Base-by-base conservation (phyloP, 2,113 vertebrate species). In the Nyctereutes procyonoides region DNA sequence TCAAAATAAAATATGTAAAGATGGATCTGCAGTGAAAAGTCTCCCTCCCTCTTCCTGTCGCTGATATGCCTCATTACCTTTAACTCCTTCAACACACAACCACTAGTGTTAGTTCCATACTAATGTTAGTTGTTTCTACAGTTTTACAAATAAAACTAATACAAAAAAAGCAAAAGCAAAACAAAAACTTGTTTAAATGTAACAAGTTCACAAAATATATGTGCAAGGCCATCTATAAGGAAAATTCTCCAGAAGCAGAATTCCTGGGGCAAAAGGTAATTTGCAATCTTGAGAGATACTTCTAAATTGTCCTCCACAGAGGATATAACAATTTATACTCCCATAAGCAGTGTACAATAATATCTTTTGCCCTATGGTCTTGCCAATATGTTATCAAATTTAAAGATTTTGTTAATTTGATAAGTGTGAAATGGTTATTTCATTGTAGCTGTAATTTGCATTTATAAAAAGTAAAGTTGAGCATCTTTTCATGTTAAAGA, bases 401-500 rank as follows among this genome's bases (percentile, higher is more conserved):
- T 73, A 94, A 80, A 56, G 13, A 73, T 79, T 62, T 65, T 74
- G 30, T 83, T 63, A 56, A 10, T 85, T 73, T 43, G 16, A 14
- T 76, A 89, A 56, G 63, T 96, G 53, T 26, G 43, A 80, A 62
- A 51, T 65, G 9, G 10, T 30, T 30, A 32, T 92, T 82, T 95
- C 9, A 43, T 26, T 84, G 13, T 63, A 74, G 28, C 53, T 76
- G 2, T 87, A 86, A 93, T 67, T 93, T 73, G 22, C 12, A 88
- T 43, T 65, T 89, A 43, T 53, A 58, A 94, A 92, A 28, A 94
- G 38, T 81, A 53, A 73, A 8, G 11, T 28, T 77, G 55, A 88
- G 2, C 8, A 79, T 89, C 30, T 90, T 96, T 94, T 84, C n/a
- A 93, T 63, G 5, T 94, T 89, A 71, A 93, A 30, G 38, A 96